Evolutionary conservation across 2,797 vertebrate genomes (phyloP).

Genomic region (Syngnathus acus): DNA sequence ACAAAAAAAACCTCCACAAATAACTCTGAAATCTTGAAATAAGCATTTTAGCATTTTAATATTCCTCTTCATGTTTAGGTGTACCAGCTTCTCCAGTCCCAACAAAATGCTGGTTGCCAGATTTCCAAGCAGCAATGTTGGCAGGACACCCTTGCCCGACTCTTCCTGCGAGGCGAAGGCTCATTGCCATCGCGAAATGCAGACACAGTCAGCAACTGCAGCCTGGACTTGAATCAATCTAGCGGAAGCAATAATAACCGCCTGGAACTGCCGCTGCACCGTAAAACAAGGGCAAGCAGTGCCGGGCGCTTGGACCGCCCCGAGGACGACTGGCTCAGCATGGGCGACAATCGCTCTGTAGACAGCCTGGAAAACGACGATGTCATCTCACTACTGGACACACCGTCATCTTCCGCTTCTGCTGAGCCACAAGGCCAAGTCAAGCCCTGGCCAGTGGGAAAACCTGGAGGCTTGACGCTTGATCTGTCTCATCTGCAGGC

Average conservation of each 20-base stretch:
- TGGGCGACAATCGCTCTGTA: slow-evolving; percentile 74
- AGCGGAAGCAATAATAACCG: slow-evolving; percentile 30
- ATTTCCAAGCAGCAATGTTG: slow-evolving; percentile 88
- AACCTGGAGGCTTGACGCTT: slow-evolving; percentile 77
- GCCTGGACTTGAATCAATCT: slow-evolving; percentile 59
- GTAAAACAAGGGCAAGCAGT: slow-evolving; percentile 29
- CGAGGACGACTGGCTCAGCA: slow-evolving; percentile 63
- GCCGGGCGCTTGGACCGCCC: slow-evolving; percentile 37
- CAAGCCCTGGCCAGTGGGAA: slow-evolving; percentile 72
- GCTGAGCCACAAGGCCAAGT: slow-evolving; percentile 51
- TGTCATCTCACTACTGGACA: slow-evolving; percentile 68
- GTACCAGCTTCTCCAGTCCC: slow-evolving; percentile 83
- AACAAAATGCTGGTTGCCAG: slow-evolving; percentile 80
- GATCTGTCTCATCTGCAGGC: slow-evolving; percentile 81
- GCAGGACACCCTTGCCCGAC: slow-evolving; percentile 88
- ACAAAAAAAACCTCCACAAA: background rate
- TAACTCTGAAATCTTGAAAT: background rate
- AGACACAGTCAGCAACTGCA: slow-evolving; percentile 61
- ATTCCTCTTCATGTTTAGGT: slow-evolving; percentile 63
- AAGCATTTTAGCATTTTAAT: too few species aligned
- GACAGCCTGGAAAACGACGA: slow-evolving; percentile 78
- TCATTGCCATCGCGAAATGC: slow-evolving; percentile 39
- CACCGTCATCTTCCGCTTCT: slow-evolving; percentile 58
- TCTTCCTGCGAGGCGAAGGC: slow-evolving; percentile 75
- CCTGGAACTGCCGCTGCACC: slow-evolving; percentile 58